Conservation (phyloP, 2,888 invertebrate species). For the Lithodes maja region DNA sequence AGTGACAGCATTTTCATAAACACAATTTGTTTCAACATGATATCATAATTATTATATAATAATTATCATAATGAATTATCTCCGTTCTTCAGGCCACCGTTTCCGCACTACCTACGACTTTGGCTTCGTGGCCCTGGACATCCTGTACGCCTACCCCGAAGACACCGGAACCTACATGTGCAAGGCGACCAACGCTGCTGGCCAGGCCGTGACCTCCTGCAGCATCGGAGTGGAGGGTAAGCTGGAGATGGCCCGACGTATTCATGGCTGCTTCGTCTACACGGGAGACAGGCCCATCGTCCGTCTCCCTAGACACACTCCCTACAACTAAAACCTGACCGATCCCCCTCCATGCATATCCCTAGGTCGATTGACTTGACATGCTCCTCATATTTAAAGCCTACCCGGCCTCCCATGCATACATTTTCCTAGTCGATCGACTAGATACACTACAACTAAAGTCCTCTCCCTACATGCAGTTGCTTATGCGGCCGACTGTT, state of each 20-base stretch:
- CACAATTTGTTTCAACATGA: not conserved
- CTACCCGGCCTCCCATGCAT: too few relatives aligned
- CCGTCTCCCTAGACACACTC: constrained; percentile 62
- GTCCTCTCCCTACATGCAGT: too few relatives aligned
- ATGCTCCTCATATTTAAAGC: too few relatives aligned
- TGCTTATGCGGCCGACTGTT: too few relatives aligned
- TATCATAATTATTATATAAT: not conserved
- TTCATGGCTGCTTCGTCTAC: constrained; percentile 70
- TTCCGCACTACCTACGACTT: constrained; percentile 98
- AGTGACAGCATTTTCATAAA: too few relatives aligned
- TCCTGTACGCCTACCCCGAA: constrained; percentile 96
- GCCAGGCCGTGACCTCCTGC: constrained; percentile 95
- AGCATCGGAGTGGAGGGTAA: constrained; percentile 89
- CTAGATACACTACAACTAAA: too few relatives aligned
- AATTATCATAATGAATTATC: not conserved
- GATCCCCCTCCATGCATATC: too few relatives aligned
- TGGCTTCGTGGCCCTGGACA: constrained; percentile 97
- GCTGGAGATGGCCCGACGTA: constrained; percentile 72
- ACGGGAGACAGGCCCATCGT: constrained; percentile 49
- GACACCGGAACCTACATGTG: constrained; percentile 98
- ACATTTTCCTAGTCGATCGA: too few relatives aligned
- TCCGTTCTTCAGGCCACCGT: constrained; percentile 82
- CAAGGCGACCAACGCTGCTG: constrained; percentile 94
- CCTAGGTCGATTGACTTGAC: too few relatives aligned
- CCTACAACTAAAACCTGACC: constrained; percentile 59